These are phyloP conservation scores for Luscinia luscinia DNA, from an alignment of 2,797 vertebrate genomes.

Conservation along the genomic window DNA sequence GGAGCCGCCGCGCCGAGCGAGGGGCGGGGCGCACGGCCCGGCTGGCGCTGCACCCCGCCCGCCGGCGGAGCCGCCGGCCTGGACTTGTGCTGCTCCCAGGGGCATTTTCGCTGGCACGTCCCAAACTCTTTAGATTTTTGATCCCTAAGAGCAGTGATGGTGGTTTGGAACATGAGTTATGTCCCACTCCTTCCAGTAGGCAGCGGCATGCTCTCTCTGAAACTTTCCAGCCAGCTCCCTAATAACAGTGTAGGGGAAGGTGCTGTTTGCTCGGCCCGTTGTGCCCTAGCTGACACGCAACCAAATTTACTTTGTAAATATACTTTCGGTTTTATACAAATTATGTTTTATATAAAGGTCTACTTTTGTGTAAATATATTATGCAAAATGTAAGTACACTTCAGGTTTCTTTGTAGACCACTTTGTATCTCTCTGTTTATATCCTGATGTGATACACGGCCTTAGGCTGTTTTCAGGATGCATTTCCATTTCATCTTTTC, in stretches of 20 bases:
- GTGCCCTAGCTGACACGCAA: accelerated
- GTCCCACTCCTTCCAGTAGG: conserved; percentile 23
- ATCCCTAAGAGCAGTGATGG: conserved; percentile 64
- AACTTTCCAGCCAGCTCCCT: conserved; percentile 13
- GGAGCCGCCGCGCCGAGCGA: background rate
- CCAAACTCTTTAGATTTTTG: conserved; percentile 61
- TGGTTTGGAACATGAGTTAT: conserved; percentile 21
- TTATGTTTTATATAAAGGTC: background rate
- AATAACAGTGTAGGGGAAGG: accelerated
- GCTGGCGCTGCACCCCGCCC: background rate
- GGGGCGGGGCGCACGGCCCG: background rate
- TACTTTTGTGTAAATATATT: background rate
- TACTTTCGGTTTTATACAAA: background rate
- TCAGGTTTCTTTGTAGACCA: no score
- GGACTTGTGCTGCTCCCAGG: conserved; percentile 34
- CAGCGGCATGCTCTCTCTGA: background rate
- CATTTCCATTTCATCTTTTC: background rate
- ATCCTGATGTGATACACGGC: accelerated
- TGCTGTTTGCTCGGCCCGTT: no score
- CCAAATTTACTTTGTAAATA: accelerated
- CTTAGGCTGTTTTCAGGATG: background rate
- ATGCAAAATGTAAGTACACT: background rate
- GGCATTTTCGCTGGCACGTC: background rate
- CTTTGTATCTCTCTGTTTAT: background rate
- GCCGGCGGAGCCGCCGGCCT: accelerated